Percentiles rank a stretch among this genome's conserved stretches.
phyloP scores from a whole-genome alignment of 2,888 invertebrate species.

The Phyllotreta striolata region DNA sequence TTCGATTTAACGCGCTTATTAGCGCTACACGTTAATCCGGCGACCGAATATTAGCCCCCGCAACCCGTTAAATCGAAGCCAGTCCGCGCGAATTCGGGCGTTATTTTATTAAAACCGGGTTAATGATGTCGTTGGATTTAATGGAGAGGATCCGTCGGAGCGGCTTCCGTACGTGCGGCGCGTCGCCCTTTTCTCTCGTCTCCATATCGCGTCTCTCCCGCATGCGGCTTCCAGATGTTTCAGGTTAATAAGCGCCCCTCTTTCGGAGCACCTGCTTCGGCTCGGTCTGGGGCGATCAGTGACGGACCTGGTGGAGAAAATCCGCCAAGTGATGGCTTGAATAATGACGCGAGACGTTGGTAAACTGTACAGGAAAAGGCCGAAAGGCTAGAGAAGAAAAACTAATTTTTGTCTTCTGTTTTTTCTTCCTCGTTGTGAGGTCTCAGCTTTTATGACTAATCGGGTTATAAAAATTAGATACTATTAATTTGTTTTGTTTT shows the following conservation, averaged over 20 bases:
- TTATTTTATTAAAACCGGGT: slow-evolving; percentile 5
- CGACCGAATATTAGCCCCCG: no score
- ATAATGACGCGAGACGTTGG: not conserved
- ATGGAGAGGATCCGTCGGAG: slow-evolving; percentile 1
- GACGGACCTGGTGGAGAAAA: not conserved
- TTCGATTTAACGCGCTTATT: no score
- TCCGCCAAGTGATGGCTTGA: not conserved
- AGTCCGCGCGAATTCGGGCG: not conserved
- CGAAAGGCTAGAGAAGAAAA: no score
- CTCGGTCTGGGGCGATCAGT: slow-evolving; percentile 15
- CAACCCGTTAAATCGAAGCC: not conserved
- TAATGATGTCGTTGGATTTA: slow-evolving; percentile 13
- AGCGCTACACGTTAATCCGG: not conserved
- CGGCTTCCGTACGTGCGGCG: slow-evolving; percentile 10
- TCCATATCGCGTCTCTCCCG: slow-evolving; percentile 29
- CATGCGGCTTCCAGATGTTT: slow-evolving; percentile 43
- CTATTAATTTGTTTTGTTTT: not conserved
- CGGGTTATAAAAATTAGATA: no score
- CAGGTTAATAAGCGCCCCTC: slow-evolving; percentile 38
- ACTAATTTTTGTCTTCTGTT: no score
- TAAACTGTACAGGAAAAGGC: no score
- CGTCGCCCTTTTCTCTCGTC: not conserved
- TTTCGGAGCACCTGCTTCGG: slow-evolving; percentile 37
- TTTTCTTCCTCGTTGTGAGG: no score
- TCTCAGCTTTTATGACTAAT: no score